phyloP scores from a whole-genome alignment of 2,113 vertebrate genomes.

The Macroglossus sobrinus region DNA sequence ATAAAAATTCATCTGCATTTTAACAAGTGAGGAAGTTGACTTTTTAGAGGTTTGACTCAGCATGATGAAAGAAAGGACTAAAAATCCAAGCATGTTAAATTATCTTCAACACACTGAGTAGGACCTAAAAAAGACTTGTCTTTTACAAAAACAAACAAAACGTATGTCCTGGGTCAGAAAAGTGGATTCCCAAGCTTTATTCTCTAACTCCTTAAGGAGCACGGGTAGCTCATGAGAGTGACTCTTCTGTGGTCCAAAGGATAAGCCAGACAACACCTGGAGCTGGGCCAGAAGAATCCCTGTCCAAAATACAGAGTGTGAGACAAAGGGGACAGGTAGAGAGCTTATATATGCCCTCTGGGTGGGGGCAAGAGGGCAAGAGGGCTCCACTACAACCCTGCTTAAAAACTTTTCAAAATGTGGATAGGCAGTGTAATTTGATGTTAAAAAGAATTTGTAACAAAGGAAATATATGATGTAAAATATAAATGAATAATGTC shows the following conservation, averaged over 20 bases:
- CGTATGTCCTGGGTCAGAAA: background rate
- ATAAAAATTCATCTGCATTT: constrained; percentile 39
- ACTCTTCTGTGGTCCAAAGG: background rate
- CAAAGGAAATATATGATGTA: background rate
- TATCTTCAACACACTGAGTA: background rate
- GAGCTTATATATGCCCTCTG: background rate
- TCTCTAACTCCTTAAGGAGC: background rate
- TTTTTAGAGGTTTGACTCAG: constrained; percentile 27
- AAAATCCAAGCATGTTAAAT: constrained; percentile 38
- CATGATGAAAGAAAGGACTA: background rate
- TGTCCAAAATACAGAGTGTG: background rate
- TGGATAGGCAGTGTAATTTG: background rate
- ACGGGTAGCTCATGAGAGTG: background rate
- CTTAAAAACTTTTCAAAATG: background rate
- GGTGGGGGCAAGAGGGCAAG: too few species aligned
- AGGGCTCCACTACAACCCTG: background rate
- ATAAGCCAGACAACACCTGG: background rate
- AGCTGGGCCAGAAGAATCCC: background rate
- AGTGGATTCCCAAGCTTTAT: background rate
- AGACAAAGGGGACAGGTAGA: background rate
- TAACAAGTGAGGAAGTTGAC: background rate
- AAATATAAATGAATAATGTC: background rate
- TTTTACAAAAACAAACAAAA: background rate
- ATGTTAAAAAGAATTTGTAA: background rate
- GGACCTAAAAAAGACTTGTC: background rate